A percentile compares a stretch with the other conserved stretches of the same genome.
These are phyloP conservation scores for Nemotelus pantherinus DNA, from an alignment of 2,888 invertebrate genomes.

Conservation along the genomic window DNA sequence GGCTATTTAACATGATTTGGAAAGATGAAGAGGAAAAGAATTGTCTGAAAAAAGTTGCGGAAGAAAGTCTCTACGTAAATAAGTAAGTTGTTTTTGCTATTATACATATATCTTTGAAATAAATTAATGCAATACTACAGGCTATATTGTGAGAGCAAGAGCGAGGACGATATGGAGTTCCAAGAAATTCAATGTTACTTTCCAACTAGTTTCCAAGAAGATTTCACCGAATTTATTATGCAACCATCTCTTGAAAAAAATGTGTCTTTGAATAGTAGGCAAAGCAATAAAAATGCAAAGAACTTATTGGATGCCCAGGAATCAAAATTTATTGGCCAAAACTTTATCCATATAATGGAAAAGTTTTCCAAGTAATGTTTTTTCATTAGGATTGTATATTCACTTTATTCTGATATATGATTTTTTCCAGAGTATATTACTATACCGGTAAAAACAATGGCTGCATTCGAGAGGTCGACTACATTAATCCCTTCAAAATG, in stretches of 20 bases:
- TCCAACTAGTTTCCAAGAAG: slow-evolving; percentile 73
- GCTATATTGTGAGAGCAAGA: slow-evolving; percentile 72
- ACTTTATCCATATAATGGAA: slow-evolving; percentile 60
- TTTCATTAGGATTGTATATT: slow-evolving; percentile 3
- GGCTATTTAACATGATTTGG: slow-evolving; percentile 77
- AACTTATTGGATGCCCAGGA: slow-evolving; percentile 1
- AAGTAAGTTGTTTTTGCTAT: slow-evolving; percentile 65
- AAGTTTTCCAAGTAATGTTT: slow-evolving; percentile 55
- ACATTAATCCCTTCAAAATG: slow-evolving; percentile 57
- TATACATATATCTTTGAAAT: slow-evolving; percentile 6
- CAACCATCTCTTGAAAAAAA: slow-evolving; percentile 67
- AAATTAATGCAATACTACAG: slow-evolving; percentile 57
- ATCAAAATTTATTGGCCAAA: slow-evolving; percentile 58
- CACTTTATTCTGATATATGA: slow-evolving; percentile 13
- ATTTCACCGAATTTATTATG: slow-evolving; percentile 75
- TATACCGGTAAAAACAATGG: slow-evolving; percentile 50
- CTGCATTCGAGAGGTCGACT: slow-evolving; percentile 48
- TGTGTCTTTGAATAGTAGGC: slow-evolving; percentile 45
- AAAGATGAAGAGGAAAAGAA: slow-evolving; percentile 77
- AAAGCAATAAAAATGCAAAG: slow-evolving; percentile 57
- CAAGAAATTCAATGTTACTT: slow-evolving; percentile 76
- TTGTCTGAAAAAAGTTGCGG: slow-evolving; percentile 74
- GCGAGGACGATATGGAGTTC: slow-evolving; percentile 74
- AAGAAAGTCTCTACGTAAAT: slow-evolving; percentile 80
- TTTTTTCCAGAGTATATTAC: slow-evolving; percentile 55